Evolutionary conservation across 2,797 vertebrate genomes (phyloP), one percentile per base, ranked within the genome.

Genomic region (Acanthopagrus latus): DNA sequence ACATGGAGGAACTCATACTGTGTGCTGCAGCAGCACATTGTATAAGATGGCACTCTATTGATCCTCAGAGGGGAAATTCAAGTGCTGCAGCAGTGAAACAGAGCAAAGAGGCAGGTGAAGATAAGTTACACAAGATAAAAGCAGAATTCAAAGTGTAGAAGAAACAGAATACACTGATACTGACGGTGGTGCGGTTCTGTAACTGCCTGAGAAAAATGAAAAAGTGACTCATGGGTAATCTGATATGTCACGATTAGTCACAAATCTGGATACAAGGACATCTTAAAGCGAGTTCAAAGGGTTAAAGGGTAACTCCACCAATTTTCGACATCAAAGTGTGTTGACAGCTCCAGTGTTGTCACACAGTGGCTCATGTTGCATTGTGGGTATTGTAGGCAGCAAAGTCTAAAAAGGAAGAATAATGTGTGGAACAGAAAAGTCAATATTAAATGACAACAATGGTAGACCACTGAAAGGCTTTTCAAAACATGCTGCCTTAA

Each of bases 11-110:
- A 43, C 48, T 16, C 60, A 59, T 18, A 67, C 33, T 25, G 48
- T 43, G 41, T 43, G 65, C 77, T 64, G 70, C 66, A 71, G 76
- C 74, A 7, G 65, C 68, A 21, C 66, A 86, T 33, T 46, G 68
- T 65, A 55, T 83, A 76, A 86, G 83, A 86, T 83, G 76, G 83
- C 73, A 83, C 48, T 68, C 63, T 79, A 89, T 89, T 82, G 87
- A 90, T 88, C 74, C 63, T 27, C 13, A 21, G 64, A 75, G 56
- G 25, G 44, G 5, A 58, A 76, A 55, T 47, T 74, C 9, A 65
- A 66, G 57, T 60, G 55, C 59, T 74, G 58, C 78, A 76, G 72
- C 27, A 66, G 54, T 21, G 71, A 62, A 62, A 47, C 7, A 48
- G 38, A 56, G 25, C 25, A 71, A 68, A 76, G 60, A 83, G 72